phyloP scores from a whole-genome alignment of 2,888 invertebrate genomes.

The Microplitis manilae region DNA sequence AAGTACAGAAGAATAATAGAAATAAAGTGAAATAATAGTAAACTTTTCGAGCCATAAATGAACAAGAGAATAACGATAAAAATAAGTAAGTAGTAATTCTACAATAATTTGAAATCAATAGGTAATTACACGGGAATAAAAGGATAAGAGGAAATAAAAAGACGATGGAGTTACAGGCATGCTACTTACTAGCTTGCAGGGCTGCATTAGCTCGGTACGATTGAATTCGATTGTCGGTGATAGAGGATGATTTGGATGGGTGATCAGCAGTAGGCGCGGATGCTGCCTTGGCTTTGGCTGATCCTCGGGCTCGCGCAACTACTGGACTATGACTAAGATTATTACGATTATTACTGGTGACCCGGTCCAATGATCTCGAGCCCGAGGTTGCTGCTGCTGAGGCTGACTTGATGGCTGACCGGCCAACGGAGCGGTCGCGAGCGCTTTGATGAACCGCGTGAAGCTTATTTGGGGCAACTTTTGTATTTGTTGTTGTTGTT shows the following conservation, averaged over 20 bases:
- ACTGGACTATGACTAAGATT: constrained; percentile 17
- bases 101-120: constrained; percentile 10
- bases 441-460: constrained; percentile 53
- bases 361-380: constrained; percentile 38
- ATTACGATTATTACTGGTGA: constrained; percentile 14
- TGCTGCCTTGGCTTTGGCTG: constrained; percentile 58
- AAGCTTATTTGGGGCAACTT: neutral
- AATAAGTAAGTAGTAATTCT: neutral
- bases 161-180: constrained; percentile 50
- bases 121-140: constrained; percentile 1
- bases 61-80: neutral
- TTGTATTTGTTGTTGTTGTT: neutral
- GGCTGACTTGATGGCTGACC: constrained; percentile 28
- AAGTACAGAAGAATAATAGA: neutral
- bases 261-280: constrained; percentile 53
- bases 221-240: constrained; percentile 63
- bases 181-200: constrained; percentile 71
- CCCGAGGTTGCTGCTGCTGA: constrained; percentile 51
- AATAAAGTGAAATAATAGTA: neutral
- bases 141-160: constrained; percentile 25
- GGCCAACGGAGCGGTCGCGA: constrained; percentile 50
- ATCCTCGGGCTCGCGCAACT: constrained; percentile 59
- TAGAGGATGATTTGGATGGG: constrained; percentile 68
- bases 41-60: neutral
- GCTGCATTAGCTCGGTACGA: constrained; percentile 66